These are phyloP conservation scores for Drosophila parthenogenetica DNA, from an alignment of 2,888 invertebrate species.

Conservation along the genomic window DNA sequence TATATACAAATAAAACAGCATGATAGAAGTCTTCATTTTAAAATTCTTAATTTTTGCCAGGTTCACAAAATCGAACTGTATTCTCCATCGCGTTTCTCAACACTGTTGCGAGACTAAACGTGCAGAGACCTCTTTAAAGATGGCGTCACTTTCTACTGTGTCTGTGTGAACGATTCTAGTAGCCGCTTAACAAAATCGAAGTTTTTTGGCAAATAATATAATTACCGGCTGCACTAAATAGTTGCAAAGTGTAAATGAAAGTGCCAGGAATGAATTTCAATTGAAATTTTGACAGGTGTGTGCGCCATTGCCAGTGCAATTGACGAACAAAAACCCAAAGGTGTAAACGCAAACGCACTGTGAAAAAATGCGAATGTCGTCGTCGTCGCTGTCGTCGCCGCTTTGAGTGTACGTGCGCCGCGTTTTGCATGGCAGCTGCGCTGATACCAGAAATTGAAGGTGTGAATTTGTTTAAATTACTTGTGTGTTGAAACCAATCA, in stretches of 20 bases:
- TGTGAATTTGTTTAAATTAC: constrained; percentile 58
- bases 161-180: constrained; percentile 69
- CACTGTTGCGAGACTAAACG: constrained; percentile 57
- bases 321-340: constrained; percentile 60
- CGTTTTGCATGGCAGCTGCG: constrained; percentile 71
- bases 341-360: constrained; percentile 58
- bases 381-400: constrained; percentile 59
- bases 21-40: not conserved
- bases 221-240: constrained; percentile 67
- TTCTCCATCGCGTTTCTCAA: constrained; percentile 25
- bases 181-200: constrained; percentile 72
- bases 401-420: constrained; percentile 70
- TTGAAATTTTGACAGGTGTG: constrained; percentile 65
- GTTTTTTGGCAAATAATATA: constrained; percentile 63
- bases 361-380: constrained; percentile 80
- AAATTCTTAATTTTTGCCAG: not conserved
- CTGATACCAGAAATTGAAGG: constrained; percentile 59
- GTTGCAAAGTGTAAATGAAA: constrained; percentile 64
- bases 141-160: constrained; percentile 78
- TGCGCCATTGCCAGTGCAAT: constrained; percentile 56
- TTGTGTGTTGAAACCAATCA: constrained; percentile 30
- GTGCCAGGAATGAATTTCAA: constrained; percentile 63
- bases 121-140: constrained; percentile 65
- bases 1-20: not conserved
- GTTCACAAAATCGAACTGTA: constrained; percentile 8